Base-by-base conservation (phyloP, 1,140 invertebrate genomes). In the Lepidurus arcticus region DNA sequence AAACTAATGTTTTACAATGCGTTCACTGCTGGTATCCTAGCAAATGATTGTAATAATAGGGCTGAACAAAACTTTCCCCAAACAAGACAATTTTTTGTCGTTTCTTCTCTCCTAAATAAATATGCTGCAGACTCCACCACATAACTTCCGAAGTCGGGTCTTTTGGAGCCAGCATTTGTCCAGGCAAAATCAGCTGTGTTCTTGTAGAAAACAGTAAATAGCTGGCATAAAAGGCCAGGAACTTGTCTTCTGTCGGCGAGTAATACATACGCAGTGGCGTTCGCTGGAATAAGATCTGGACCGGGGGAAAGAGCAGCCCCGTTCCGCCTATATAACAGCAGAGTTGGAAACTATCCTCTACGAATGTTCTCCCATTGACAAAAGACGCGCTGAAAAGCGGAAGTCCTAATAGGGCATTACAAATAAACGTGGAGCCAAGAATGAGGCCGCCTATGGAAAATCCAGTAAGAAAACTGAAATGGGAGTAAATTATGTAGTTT, bases 11-110 rank as follows among this genome's bases (percentile, higher is more conserved):
- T 34, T 34, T 34, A 34, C 34, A 34, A 34, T 34, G 34, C 34
- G 34, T 34, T 65, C 21, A 65, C 53, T 9, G 53, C 7, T 16
- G 4, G 53, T 65, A 65, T 13, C 53, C 53, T 65, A 65, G 21
- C n/a, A 65, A 65, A 65, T 65, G 53, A 65, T 65, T 65, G 13
- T 65, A 65, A 65, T 65, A 65, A 65, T n/a, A 65, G 6, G 53
- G 53, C n/a, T 65, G 53, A 7, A 9, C 21, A 65, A 65, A 65
- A 16, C 53, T 65, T 65, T 65, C 53, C 0, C 53, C 53, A 65
- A 65, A 65, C 53, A 65, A 21, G 7, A 65, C 0, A 65, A 65
- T 65, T 65, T 65, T 65, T 21, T 65, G 53, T 16, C 21, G 16
- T 65, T 65, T 16, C 6, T 65, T 65, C 53, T 65, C 13, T 65